Conservation (phyloP, 1,140 invertebrate species). For the Maniola jurtina region DNA sequence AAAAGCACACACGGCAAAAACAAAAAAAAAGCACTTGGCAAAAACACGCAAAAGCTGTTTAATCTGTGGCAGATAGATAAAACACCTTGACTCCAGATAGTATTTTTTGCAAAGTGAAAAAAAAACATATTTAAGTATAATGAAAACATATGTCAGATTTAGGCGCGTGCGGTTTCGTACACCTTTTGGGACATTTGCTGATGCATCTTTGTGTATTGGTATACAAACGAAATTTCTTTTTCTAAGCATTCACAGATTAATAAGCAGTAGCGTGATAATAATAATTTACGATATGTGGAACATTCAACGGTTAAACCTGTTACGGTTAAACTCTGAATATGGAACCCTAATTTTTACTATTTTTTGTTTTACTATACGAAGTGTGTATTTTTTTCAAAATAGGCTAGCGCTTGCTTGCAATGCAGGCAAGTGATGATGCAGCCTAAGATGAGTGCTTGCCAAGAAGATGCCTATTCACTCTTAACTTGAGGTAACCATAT, state of each 20-base stretch:
- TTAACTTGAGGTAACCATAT: too few species aligned
- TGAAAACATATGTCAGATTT: conserved; percentile 52
- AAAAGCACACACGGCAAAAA: conserved; percentile 21
- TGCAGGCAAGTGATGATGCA: too few species aligned
- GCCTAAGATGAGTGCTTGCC: too few species aligned
- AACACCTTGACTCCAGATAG: conserved; percentile 49
- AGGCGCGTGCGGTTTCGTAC: conserved; percentile 55
- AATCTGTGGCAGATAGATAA: conserved; percentile 42
- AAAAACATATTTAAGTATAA: conserved; percentile 37
- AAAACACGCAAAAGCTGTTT: conserved; percentile 55
- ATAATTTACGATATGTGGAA: too few species aligned
- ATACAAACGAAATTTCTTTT: conserved; percentile 4
- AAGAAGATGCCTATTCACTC: too few species aligned
- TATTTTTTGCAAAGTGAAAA: conserved; percentile 49
- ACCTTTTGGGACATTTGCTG: conserved; percentile 61
- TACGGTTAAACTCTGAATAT: too few species aligned
- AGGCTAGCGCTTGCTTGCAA: too few species aligned
- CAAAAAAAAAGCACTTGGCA: conserved; percentile 37
- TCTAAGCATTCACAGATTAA: background rate
- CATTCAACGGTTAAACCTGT: too few species aligned
- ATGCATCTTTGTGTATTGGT: conserved; percentile 28
- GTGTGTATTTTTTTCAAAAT: too few species aligned
- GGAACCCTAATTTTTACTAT: too few species aligned
- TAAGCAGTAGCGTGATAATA: too few species aligned
- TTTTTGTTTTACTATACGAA: too few species aligned